These are phyloP conservation scores for Rhinella marina DNA, from an alignment of 2,797 vertebrate genomes.

Conservation along the genomic window DNA sequence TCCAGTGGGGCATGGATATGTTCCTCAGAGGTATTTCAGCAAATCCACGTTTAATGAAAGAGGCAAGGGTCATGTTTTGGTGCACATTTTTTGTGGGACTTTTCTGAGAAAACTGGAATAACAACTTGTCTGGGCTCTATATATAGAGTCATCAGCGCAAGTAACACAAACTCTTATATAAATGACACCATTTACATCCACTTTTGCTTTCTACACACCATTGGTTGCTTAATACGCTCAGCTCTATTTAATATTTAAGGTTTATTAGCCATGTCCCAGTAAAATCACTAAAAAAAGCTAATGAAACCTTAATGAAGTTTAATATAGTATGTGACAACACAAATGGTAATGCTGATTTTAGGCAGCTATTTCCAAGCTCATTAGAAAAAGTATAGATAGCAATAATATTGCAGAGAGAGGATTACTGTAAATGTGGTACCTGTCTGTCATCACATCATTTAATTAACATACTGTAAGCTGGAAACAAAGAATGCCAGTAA, in stretches of 20 bases:
- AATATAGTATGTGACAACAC: slow-evolving; percentile 20
- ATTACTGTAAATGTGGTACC: slow-evolving; percentile 59
- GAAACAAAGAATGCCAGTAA: slow-evolving; percentile 60
- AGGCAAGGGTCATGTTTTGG: slow-evolving; percentile 36
- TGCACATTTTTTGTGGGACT: slow-evolving; percentile 50
- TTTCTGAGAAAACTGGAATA: slow-evolving; percentile 45
- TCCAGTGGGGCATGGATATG: slow-evolving; percentile 45
- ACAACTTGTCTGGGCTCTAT: slow-evolving; percentile 10
- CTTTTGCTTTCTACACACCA: neutral
- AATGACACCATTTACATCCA: slow-evolving; percentile 12
- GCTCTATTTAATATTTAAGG: neutral
- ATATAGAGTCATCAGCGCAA: neutral
- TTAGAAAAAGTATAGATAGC: slow-evolving; percentile 41
- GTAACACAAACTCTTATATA: slow-evolving; percentile 43
- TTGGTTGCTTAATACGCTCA: neutral
- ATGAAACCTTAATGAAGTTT: slow-evolving; percentile 38
- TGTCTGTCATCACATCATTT: slow-evolving; percentile 65
- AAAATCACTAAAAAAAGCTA: slow-evolving; percentile 31
- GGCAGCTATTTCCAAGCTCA: slow-evolving; percentile 28
- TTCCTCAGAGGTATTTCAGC: slow-evolving; percentile 39
- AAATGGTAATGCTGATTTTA: slow-evolving; percentile 14
- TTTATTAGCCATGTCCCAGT: slow-evolving; percentile 27
- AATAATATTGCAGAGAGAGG: slow-evolving; percentile 43
- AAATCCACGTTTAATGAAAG: slow-evolving; percentile 63
- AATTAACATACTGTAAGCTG: slow-evolving; percentile 63